Percentiles rank a stretch among this genome's conserved stretches.
These are phyloP conservation scores for Intellagama lesueurii DNA, from an alignment of 2,797 vertebrate genomes.

Conservation along the genomic window DNA sequence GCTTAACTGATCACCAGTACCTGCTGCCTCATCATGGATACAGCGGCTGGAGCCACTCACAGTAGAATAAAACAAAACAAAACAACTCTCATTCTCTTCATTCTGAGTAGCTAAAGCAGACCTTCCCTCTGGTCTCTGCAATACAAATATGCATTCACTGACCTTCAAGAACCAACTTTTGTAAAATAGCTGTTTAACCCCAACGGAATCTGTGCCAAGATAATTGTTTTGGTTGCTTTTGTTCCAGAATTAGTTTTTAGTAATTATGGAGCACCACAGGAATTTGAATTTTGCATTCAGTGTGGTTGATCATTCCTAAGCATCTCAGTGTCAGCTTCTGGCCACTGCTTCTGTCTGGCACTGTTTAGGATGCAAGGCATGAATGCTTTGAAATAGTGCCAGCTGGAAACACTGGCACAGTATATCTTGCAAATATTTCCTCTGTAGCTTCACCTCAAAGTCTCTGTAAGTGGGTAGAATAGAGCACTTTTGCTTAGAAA, in stretches of 20 bases:
- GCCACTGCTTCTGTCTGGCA: neutral
- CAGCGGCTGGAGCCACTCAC: too few relatives aligned
- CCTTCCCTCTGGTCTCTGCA: neutral
- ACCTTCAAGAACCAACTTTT: constrained; percentile 4
- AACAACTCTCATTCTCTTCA: neutral
- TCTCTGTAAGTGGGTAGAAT: neutral
- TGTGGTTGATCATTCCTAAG: neutral
- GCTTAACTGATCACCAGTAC: too few relatives aligned
- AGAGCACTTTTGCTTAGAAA: neutral
- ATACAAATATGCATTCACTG: neutral
- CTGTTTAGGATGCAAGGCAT: constrained; percentile 10
- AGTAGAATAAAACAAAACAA: neutral
- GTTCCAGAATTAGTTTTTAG: neutral
- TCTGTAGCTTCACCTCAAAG: neutral
- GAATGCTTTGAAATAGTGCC: neutral
- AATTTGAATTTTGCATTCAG: neutral
- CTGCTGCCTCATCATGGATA: too few relatives aligned
- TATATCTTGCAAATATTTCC: constrained; percentile 5
- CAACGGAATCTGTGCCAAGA: neutral
- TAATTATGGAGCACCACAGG: constrained; percentile 23
- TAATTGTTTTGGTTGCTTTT: constrained; percentile 1
- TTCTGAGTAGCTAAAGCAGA: neutral
- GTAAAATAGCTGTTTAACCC: constrained; percentile 15
- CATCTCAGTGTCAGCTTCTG: constrained; percentile 1
- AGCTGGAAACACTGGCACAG: constrained; percentile 13